A percentile compares a stretch with the other conserved stretches of the same genome.
phyloP scores from a whole-genome alignment of 2,888 invertebrate species.

The Polyommatus iphigenia region DNA sequence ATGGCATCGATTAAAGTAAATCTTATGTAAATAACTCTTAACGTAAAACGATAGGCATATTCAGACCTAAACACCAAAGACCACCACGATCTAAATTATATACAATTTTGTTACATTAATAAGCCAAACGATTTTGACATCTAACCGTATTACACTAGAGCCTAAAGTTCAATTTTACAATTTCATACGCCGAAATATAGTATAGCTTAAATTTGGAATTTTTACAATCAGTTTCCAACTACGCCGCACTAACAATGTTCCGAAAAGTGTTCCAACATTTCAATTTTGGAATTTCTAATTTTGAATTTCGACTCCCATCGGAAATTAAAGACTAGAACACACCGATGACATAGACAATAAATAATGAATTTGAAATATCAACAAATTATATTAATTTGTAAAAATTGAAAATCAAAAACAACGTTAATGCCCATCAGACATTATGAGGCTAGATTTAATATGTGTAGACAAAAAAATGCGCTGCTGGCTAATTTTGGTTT shows the following conservation, averaged over 20 bases:
- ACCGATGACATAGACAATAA: slow-evolving; percentile 52
- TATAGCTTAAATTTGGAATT: slow-evolving; percentile 60
- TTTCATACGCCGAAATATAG: slow-evolving; percentile 66
- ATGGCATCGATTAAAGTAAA: slow-evolving; percentile 70
- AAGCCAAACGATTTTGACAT: slow-evolving; percentile 76
- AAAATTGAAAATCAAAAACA: slow-evolving; percentile 45
- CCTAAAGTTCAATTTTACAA: slow-evolving; percentile 72
- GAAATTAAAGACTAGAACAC: slow-evolving; percentile 72
- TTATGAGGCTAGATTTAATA: slow-evolving; percentile 58
- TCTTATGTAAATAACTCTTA: slow-evolving; percentile 49
- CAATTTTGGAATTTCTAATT: slow-evolving; percentile 38
- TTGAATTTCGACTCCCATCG: slow-evolving; percentile 44
- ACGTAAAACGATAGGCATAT: slow-evolving; percentile 43
- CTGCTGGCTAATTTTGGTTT: slow-evolving; percentile 54
- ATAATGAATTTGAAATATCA: slow-evolving; percentile 35
- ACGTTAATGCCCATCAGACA: slow-evolving; percentile 73
- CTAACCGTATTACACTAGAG: slow-evolving; percentile 64
- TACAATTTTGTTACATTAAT: slow-evolving; percentile 60
- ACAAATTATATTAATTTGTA: slow-evolving; percentile 26
- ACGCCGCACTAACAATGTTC: slow-evolving; percentile 43
- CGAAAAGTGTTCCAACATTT: slow-evolving; percentile 48
- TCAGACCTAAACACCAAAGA: slow-evolving; percentile 62
- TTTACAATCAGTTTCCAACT: slow-evolving; percentile 50
- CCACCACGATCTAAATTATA: slow-evolving; percentile 75
- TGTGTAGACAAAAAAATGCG: slow-evolving; percentile 64